Evolutionary conservation across 2,797 vertebrate genomes (phyloP).

Genomic region (Anolis apletophallus): DNA sequence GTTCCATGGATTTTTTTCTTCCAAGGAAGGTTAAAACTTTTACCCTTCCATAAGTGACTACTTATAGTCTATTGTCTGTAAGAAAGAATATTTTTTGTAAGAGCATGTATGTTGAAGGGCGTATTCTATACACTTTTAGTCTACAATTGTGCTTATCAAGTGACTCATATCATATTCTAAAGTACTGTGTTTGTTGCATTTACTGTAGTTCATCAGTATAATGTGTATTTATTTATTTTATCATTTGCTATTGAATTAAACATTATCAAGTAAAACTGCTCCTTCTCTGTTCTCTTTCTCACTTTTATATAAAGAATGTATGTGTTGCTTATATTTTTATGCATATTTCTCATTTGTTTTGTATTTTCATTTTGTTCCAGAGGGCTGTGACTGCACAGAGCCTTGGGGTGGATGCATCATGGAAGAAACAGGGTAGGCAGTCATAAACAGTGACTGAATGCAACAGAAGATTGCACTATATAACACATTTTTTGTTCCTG

Average conservation of each 20-base stretch:
- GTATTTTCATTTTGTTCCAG: constrained; percentile 74
- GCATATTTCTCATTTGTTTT: constrained; percentile 54
- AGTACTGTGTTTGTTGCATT: too few species aligned
- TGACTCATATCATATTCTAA: background rate
- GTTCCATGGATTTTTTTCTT: too few species aligned
- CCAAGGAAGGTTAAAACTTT: background rate
- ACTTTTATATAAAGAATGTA: constrained; percentile 26
- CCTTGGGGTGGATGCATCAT: constrained; percentile 96
- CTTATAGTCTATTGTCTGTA: background rate
- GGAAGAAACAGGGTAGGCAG: constrained; percentile 95
- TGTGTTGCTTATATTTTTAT: constrained; percentile 52
- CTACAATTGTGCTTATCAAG: background rate
- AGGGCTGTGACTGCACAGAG: constrained; percentile 94
- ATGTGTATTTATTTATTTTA: background rate
- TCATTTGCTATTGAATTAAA: constrained; percentile 29
- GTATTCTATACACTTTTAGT: background rate
- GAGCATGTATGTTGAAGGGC: too few species aligned
- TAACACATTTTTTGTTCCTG: too few species aligned
- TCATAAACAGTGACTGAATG: constrained; percentile 22
- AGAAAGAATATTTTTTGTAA: too few species aligned
- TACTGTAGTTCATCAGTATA: too few species aligned
- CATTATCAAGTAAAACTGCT: background rate
- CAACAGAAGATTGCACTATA: background rate
- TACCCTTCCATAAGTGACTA: background rate
- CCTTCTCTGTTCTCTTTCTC: constrained; percentile 21